Evolutionary conservation across 2,888 invertebrate species (phyloP), one percentile per base, ranked within the genome.

Genomic region (Cremastinae sp.): DNA sequence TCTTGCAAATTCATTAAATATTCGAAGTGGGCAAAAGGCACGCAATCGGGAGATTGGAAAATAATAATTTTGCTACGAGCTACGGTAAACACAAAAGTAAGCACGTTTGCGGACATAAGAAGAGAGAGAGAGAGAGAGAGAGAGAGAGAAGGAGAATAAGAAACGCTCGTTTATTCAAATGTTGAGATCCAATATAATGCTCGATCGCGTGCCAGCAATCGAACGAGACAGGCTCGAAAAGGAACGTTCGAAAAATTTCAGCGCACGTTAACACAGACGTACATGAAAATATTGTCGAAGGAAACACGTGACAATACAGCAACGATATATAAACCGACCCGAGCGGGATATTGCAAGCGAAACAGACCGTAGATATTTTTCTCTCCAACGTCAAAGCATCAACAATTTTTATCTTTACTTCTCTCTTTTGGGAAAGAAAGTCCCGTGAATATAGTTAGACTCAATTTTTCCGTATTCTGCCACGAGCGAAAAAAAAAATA

Each of bases 201-300:
- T 36, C 51, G 64, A 69, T 76, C 76, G 76, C 76, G 73, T 76
- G 76, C 38, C 18, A 47, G 41, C 53, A 41, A 65, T 76, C 76
- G 76, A 73, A 73, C 68, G 53, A 69, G 59, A 69, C 69, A 59
- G 69, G 38, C 53, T 22, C 34, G 22, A 64, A 47, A 61, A 66
- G 64, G 36, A 28, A 14, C 71, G 72, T 61, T 49, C 22, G n/a
- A 69, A 53, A 51, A 12, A 18, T 49, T 9, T 9, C 53, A 8
- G 34, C n/a, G 49, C 4, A 41, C 34, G 12, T 41, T 20, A 34
- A 22, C 8, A 10, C 22, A 41, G 10, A 22, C 47, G 47, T 61
- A n/a, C n/a, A 53, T 38, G 36, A 53, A 62, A 75, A 58, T 69
- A 73, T 65, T 41, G 59, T 59, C 54, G 10, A 54, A 59, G 47